Evolutionary conservation across 2,888 invertebrate species (phyloP).

Genomic region (Euproctis similis): DNA sequence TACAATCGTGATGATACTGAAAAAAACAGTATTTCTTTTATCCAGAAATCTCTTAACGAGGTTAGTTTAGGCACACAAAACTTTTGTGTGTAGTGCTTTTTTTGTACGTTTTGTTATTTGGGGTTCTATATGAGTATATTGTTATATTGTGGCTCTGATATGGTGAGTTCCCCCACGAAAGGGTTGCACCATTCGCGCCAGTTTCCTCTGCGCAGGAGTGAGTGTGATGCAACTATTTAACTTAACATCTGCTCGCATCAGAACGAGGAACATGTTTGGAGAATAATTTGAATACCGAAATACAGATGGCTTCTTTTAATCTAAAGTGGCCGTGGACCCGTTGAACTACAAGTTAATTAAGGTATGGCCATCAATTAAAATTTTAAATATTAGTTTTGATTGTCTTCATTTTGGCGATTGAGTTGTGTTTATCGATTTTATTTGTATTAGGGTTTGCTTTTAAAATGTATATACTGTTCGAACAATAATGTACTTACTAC

Average conservation of each 20-base stretch:
- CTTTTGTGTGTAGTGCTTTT: slow-evolving; percentile 72
- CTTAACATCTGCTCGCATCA: slow-evolving; percentile 39
- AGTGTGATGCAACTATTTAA: slow-evolving; percentile 61
- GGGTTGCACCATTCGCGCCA: slow-evolving; percentile 54
- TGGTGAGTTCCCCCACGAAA: slow-evolving; percentile 36
- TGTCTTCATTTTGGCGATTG: slow-evolving; percentile 63
- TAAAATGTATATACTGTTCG: too few species aligned
- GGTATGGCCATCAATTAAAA: slow-evolving; percentile 73
- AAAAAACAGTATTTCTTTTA: slow-evolving; percentile 71
- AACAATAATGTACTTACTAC: too few species aligned
- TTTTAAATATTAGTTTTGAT: slow-evolving; percentile 71
- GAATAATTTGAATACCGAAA: slow-evolving; percentile 75
- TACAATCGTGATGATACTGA: slow-evolving; percentile 73
- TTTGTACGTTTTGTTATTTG: slow-evolving; percentile 65
- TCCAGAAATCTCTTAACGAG: slow-evolving; percentile 74
- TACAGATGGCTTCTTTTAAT: slow-evolving; percentile 74
- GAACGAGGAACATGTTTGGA: slow-evolving; percentile 67
- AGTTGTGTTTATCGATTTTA: slow-evolving; percentile 55
- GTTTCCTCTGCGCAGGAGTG: slow-evolving; percentile 57
- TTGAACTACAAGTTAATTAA: slow-evolving; percentile 74
- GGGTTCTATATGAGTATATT: slow-evolving; percentile 67
- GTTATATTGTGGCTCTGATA: slow-evolving; percentile 56
- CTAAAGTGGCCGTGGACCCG: slow-evolving; percentile 50
- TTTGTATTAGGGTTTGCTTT: too few species aligned
- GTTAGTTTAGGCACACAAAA: slow-evolving; percentile 76